Base-by-base conservation (phyloP, 2,888 invertebrate species). In the Acholoe squamosa region DNA sequence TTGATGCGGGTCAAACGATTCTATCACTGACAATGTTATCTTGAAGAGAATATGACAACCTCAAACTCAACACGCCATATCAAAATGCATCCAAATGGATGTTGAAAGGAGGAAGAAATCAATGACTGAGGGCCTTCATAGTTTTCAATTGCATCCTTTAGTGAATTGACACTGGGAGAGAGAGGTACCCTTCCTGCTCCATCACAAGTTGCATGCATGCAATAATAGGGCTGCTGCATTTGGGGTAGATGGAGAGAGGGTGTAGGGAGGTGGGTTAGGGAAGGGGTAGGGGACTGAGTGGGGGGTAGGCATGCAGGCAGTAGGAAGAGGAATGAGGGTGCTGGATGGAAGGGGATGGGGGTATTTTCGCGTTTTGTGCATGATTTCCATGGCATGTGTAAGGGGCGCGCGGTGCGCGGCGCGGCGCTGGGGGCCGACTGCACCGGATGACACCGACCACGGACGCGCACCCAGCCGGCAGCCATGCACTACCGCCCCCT, bases 331-430 rank as follows among this genome's bases (percentile, higher is more conserved):
- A n/a, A n/a, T 0, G 80, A 31, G 28, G 76, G 80, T 0, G 33
- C 34, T 3, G 76, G 25, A 31, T 76, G 25, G 1, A 31, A 31
- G 3, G 76, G 33, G 80, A 76, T 33, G 80, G 43, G 80, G 80
- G 80, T 80, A 22, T 71, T 28, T 71, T 25, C 34, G 80, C 80
- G 80, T 80, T 71, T 28, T 71, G 80, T 80, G 80, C 80, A 80
- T 80, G 80, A 80, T 80, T 80, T 80, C 43, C 80, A 80, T 80
- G 80, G n/a, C 80, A 43, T 43, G 43, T n/a, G 25, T 7, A 14
- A 28, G 14, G 71, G 71, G 71, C 28, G 31, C 25, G 71, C n/a
- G 0, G 71, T n/a, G 61, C 22, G 31, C 25, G 71, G 71, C 28
- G 71, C 61, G 61, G 61, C 28, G 80, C 80, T 34, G 80, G 43